phyloP scores from a whole-genome alignment of 2,888 invertebrate genomes.

The Didymodactylos carnosus region DNA sequence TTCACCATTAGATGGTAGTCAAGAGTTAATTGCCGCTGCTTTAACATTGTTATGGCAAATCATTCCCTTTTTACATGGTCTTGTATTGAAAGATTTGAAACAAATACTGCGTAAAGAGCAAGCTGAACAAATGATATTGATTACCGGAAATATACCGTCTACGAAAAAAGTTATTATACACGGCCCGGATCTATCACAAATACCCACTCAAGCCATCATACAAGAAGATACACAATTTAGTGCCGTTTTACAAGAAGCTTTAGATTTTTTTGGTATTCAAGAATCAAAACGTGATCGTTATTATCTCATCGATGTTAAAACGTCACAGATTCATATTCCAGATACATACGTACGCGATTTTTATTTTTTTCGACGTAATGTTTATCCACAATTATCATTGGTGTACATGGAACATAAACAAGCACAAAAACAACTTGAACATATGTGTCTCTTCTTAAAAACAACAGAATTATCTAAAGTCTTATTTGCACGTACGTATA shows the following conservation, averaged over 20 bases:
- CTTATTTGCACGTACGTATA: constrained; percentile 36
- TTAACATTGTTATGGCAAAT: constrained; percentile 89
- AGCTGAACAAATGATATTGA: constrained; percentile 59
- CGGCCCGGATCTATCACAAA: constrained; percentile 63
- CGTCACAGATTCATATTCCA: constrained; percentile 85
- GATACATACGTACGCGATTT: constrained; percentile 82
- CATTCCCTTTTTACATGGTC: constrained; percentile 90
- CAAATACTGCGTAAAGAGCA: constrained; percentile 95
- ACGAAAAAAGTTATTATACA: constrained; percentile 96
- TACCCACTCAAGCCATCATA: constrained; percentile 92
- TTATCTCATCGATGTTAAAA: constrained; percentile 91
- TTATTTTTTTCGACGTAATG: constrained; percentile 82
- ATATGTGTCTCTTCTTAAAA: constrained; percentile 38
- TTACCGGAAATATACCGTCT: constrained; percentile 95
- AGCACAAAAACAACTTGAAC: constrained; percentile 58
- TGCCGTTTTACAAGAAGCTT: constrained; percentile 74
- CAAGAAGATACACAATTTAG: constrained; percentile 81
- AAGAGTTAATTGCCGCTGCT: constrained; percentile 77
- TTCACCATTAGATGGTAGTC: constrained; percentile 80
- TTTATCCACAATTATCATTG: constrained; percentile 84
- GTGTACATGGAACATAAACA: constrained; percentile 76
- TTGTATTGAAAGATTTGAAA: constrained; percentile 97
- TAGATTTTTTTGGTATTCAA: constrained; percentile 89
- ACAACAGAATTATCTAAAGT: constrained; percentile 88
- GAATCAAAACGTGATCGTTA: constrained; percentile 67